Evolutionary conservation across 2,797 vertebrate species (phyloP).

Genomic region (Chrosomus eos): DNA sequence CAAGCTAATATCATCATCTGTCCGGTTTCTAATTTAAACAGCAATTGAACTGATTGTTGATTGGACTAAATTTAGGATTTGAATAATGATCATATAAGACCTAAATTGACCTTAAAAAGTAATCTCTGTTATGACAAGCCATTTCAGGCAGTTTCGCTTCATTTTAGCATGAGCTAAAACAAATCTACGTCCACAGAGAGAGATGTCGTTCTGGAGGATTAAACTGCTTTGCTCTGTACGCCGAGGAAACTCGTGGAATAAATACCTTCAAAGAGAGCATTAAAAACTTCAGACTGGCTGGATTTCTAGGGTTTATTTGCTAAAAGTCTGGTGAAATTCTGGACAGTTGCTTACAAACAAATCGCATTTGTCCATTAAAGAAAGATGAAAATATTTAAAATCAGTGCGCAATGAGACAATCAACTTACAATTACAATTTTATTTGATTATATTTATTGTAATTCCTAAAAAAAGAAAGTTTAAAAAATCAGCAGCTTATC

Average conservation of each 20-base stretch:
- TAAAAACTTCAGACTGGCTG: not conserved
- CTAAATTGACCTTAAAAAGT: not conserved
- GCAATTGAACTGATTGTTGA: not conserved
- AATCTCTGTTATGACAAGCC: not conserved
- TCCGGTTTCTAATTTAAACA: not conserved
- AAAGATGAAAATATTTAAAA: too few species aligned
- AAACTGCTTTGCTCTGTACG: not conserved
- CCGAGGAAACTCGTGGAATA: not conserved
- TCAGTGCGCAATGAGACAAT: too few species aligned
- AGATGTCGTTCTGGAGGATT: not conserved
- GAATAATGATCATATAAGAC: not conserved
- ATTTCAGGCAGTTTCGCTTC: not conserved
- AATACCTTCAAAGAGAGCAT: constrained; percentile 30
- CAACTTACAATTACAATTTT: too few species aligned
- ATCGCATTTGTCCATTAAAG: not conserved
- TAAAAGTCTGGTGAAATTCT: not conserved
- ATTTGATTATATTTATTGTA: too few species aligned
- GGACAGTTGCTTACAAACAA: too few species aligned
- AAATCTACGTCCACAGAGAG: not conserved
- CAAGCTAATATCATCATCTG: not conserved
- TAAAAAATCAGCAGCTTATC: too few species aligned
- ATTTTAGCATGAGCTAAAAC: not conserved
- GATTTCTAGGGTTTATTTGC: not conserved
- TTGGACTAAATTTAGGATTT: not conserved
- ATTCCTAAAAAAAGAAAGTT: too few species aligned